phyloP scores from a whole-genome alignment of 1,140 invertebrate genomes.

The Trigoniulus corallinus region DNA sequence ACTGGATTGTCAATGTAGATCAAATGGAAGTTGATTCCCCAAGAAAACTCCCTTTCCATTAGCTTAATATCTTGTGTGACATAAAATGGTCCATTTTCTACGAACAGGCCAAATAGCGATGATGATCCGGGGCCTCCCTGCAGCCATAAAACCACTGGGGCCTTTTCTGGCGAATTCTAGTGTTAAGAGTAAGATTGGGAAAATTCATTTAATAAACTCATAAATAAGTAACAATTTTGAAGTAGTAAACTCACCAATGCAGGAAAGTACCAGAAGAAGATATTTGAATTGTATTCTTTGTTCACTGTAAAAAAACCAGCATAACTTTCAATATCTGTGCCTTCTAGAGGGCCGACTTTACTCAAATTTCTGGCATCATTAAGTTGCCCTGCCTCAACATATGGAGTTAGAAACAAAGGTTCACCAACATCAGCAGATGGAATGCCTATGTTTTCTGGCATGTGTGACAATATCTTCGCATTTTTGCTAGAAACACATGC shows the following conservation, averaged over 20 bases:
- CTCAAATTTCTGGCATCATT: constrained; percentile 24
- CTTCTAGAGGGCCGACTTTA: constrained; percentile 5
- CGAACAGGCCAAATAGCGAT: constrained; percentile 25
- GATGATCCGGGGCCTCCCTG: constrained; percentile 67
- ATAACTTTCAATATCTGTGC: constrained; percentile 32
- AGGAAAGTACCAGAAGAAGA: constrained; percentile 83
- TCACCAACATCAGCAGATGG: constrained; percentile 34
- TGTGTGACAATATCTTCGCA: too few species aligned
- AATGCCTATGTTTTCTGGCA: too few species aligned
- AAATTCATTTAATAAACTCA: too few species aligned
- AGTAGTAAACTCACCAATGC: constrained; percentile 29
- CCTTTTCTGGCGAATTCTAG: constrained; percentile 24
- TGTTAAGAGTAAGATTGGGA: not conserved
- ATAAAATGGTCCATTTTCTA: not conserved
- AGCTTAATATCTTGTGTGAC: not conserved
- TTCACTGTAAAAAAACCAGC: constrained; percentile 59
- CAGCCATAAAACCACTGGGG: constrained; percentile 65
- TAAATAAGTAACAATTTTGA: not conserved
- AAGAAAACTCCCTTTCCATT: not conserved
- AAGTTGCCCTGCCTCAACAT: constrained; percentile 40
- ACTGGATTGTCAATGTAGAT: constrained; percentile 1
- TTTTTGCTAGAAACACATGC: too few species aligned
- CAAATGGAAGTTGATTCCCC: not conserved
- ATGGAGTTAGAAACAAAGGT: constrained; percentile 46
- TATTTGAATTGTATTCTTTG: constrained; percentile 53